Evolutionary conservation across 2,797 vertebrate species (phyloP).

Genomic region (Oryzias dopingdopingensis): DNA sequence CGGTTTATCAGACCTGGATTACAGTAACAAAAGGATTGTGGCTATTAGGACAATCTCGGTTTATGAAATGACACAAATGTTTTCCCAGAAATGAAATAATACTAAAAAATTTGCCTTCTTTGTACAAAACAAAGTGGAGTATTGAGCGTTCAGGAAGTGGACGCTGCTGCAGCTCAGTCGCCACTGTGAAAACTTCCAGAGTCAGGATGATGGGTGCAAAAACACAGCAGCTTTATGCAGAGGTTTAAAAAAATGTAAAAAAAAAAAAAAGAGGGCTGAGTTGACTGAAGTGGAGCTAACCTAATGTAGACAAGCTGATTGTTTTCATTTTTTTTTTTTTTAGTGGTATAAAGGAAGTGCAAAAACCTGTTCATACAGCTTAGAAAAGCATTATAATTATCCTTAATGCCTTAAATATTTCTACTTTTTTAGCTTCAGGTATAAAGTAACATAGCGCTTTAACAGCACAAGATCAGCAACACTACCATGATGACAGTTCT

Average conservation of each 20-base stretch:
- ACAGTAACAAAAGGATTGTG: constrained; percentile 41
- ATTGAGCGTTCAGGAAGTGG: constrained; percentile 24
- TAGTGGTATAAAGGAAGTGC: constrained; percentile 48
- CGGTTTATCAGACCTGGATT: constrained; percentile 14
- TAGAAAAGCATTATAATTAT: constrained; percentile 69
- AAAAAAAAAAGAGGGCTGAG: constrained; percentile 38
- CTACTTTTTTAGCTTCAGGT: constrained; percentile 22
- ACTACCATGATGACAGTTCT: constrained; percentile 51
- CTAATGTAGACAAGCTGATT: constrained; percentile 74
- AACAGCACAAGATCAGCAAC: constrained; percentile 51
- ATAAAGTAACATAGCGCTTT: constrained; percentile 65
- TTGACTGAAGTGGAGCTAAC: constrained; percentile 64
- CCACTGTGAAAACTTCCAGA: constrained; percentile 31
- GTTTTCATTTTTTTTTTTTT: constrained; percentile 53
- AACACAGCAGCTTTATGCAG: constrained; percentile 13
- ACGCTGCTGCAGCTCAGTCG: constrained; percentile 20
- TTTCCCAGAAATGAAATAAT: constrained; percentile 16
- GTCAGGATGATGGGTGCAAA: constrained; percentile 13
- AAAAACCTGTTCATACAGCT: constrained; percentile 46
- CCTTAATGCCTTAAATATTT: constrained; percentile 73
- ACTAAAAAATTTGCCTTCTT: constrained; percentile 35
- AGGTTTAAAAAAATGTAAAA: background rate
- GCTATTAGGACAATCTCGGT: constrained; percentile 18
- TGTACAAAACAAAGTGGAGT: constrained; percentile 29
- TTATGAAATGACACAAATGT: constrained; percentile 17